Evolutionary conservation across 2,797 vertebrate genomes (phyloP).

Genomic region (Betta splendens): DNA sequence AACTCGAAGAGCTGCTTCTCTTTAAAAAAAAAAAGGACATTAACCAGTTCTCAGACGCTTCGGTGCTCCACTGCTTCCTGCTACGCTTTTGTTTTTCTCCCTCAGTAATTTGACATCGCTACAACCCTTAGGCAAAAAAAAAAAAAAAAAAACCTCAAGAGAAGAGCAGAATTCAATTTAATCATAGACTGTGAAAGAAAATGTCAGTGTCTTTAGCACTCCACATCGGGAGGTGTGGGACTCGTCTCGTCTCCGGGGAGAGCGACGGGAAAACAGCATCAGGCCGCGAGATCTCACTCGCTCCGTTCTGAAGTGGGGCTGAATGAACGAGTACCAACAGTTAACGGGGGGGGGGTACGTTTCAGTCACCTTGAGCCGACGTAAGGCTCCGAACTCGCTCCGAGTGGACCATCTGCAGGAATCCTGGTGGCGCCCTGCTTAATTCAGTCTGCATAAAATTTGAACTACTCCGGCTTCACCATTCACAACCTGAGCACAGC

Average conservation of each 20-base stretch:
- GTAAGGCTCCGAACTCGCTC: too few relatives aligned
- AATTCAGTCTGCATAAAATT: constrained; percentile 18
- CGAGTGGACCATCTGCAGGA: too few relatives aligned
- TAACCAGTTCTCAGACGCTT: constrained; percentile 55
- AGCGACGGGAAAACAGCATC: constrained; percentile 23
- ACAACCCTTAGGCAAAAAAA: constrained; percentile 40
- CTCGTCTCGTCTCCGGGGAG: constrained; percentile 47
- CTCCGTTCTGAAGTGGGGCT: constrained; percentile 20
- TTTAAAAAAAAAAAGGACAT: constrained; percentile 71
- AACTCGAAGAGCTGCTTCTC: constrained; percentile 65
- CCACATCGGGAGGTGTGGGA: constrained; percentile 53
- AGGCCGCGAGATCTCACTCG: constrained; percentile 23
- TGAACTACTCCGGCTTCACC: constrained; percentile 17
- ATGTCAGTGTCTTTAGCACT: constrained; percentile 61
- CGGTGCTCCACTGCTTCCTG: constrained; percentile 57
- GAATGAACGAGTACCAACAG: constrained; percentile 3
- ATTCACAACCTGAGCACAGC: constrained; percentile 22
- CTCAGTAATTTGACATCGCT: constrained; percentile 61
- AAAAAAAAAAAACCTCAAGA: constrained; percentile 42
- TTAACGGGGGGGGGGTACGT: too few relatives aligned
- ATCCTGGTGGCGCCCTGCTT: constrained; percentile 1
- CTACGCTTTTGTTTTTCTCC: constrained; percentile 20
- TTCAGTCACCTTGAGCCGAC: too few relatives aligned
- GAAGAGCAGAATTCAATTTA: constrained; percentile 66
- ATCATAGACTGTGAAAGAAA: constrained; percentile 54